Percentiles rank a stretch among this genome's conserved stretches.
Evolutionary conservation across 2,113 vertebrate species (phyloP).

Genomic region (Chlorocebus sabaeus): DNA sequence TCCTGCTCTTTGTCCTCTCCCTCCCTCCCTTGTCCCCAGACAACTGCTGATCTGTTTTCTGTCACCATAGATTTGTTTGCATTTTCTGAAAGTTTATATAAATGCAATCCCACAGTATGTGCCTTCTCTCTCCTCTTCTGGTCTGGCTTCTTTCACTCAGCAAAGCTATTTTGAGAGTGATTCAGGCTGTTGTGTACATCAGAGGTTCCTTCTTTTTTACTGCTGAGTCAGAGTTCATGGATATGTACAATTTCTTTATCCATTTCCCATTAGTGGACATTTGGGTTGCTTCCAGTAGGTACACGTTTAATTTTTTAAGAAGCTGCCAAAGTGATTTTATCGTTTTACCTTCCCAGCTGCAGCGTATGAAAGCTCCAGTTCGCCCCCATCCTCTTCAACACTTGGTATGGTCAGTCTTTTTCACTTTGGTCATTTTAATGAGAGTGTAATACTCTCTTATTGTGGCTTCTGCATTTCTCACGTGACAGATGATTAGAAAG

Average conservation of each 20-base stretch:
- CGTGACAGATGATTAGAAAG: not conserved
- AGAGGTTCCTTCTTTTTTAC: not conserved
- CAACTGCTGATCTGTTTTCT: not conserved
- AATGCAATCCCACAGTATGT: too few species aligned
- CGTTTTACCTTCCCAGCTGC: not conserved
- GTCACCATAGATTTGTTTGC: not conserved
- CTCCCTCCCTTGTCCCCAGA: not conserved
- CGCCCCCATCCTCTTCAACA: not conserved
- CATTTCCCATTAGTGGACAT: not conserved
- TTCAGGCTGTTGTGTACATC: not conserved
- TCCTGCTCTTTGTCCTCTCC: accelerated
- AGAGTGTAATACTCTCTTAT: accelerated
- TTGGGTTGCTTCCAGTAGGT: not conserved
- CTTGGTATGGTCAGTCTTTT: not conserved
- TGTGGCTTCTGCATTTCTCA: not conserved
- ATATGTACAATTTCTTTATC: not conserved
- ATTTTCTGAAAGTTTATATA: not conserved
- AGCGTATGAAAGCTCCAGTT: not conserved
- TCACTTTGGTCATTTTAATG: not conserved
- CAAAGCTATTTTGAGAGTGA: not conserved
- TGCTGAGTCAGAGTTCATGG: not conserved
- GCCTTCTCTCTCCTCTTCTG: not conserved
- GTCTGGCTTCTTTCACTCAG: not conserved
- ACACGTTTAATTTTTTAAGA: not conserved
- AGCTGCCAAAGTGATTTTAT: not conserved